Base-by-base conservation (phyloP, 2,888 invertebrate species). In the Sesia bembeciformis region DNA sequence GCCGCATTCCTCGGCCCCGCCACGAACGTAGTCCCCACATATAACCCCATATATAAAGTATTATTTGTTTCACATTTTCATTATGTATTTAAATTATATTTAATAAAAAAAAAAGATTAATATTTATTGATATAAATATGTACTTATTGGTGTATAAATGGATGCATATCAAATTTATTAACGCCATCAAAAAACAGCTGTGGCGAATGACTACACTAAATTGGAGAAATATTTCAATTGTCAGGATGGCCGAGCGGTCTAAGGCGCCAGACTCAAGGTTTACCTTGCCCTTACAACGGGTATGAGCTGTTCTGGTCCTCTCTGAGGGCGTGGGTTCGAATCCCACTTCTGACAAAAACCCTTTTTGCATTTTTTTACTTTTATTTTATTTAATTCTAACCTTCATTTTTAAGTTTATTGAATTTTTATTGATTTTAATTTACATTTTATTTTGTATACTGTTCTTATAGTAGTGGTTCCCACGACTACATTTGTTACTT, bases 211-310 rank as follows among this genome's bases (percentile, higher is more conserved):
- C 56, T 62, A 58, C 54, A 64, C 63, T 64, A 63, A 76, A 78
- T 81, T 80, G 77, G 59, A 41, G 55, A 0, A 0, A 0, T 0
- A 0, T 0, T 0, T 0, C 57, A 73, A 23, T 52, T 58, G 94
- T 94, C 93, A 94, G 93, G 93, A 94, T 94, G 94, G 94, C 94
- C 93, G 93, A 95, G 94, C 93, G 95, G 95, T 95, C 95, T 94
- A 95, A 95, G 95, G 95, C 95, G 95, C 88, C 88, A 88, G 88
- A 88, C 88, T 88, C 88, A 87, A 89, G 88, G 88, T 76, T 65
- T 53, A 57, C 65, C 86, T 84, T 85, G 81, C 76, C 82, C 81
- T 73, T 93, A 93, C 2, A 91, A 90, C 93, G 92, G 93, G 93
- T 92, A 90, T 91, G 84, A 86, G 87, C 69, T 82, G 78, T 88